A percentile compares a stretch with the other conserved stretches of the same genome.
phyloP scores from a whole-genome alignment of 2,113 vertebrate species.

The Amia ocellicauda region DNA sequence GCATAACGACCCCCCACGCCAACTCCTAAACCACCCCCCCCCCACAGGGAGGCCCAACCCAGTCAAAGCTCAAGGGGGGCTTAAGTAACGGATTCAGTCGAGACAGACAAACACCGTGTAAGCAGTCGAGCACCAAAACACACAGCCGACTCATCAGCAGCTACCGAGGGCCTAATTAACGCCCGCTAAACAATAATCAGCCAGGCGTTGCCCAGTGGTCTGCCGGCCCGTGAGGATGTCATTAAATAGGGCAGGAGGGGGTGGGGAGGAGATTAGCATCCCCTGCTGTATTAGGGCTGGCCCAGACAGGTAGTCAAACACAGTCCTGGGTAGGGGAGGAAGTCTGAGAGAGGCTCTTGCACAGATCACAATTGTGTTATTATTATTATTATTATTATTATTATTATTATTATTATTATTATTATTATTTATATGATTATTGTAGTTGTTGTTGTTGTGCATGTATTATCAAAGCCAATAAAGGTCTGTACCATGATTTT shows the following conservation, averaged over 20 bases:
- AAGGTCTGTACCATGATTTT: too few species aligned
- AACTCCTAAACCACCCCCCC: constrained; percentile 23
- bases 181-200: constrained; percentile 42
- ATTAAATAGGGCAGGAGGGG: constrained; percentile 32
- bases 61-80: constrained; percentile 27
- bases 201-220: constrained; percentile 16
- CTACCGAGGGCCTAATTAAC: constrained; percentile 45
- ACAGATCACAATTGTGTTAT: too few species aligned
- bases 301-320: too few species aligned
- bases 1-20: constrained; percentile 23
- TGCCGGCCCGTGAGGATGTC: constrained; percentile 33
- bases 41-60: neutral
- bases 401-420: too few species aligned
- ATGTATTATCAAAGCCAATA: too few species aligned
- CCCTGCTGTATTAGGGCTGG: too few species aligned
- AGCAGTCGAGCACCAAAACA: constrained; percentile 17
- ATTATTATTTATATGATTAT: too few species aligned
- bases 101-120: constrained; percentile 30
- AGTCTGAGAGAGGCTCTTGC: too few species aligned
- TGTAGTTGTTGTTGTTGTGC: too few species aligned
- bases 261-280: neutral
- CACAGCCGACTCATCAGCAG: constrained; percentile 15
- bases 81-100: constrained; percentile 44
- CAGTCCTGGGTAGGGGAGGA: too few species aligned
- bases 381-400: too few species aligned